Percentiles rank a stretch among this genome's conserved stretches.
phyloP scores from a whole-genome alignment of 2,797 vertebrate species.

The Tolypeutes matacus region DNA sequence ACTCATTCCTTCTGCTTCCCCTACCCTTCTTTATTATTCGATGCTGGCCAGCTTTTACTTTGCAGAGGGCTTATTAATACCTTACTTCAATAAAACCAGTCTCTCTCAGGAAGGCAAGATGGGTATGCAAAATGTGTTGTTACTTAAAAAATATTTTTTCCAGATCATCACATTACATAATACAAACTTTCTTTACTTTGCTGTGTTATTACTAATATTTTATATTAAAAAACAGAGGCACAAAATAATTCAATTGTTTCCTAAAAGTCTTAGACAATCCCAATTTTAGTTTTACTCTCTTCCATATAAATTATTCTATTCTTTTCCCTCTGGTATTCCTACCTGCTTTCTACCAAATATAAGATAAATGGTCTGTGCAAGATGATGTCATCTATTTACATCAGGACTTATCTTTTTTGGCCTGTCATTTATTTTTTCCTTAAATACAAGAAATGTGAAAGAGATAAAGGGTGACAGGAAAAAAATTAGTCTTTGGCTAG shows the following conservation, averaged over 20 bases:
- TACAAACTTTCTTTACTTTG: background rate
- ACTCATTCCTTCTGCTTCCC: background rate
- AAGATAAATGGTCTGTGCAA: background rate
- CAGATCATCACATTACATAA: background rate
- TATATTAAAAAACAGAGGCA: background rate
- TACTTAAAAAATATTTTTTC: constrained; percentile 18
- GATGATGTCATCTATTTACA: background rate
- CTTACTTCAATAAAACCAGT: background rate
- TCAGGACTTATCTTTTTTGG: constrained; percentile 57
- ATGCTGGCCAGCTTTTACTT: background rate
- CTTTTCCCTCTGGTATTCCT: background rate
- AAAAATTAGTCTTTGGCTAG: constrained; percentile 28
- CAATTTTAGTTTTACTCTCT: constrained; percentile 8
- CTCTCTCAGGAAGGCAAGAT: background rate
- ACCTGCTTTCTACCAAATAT: background rate
- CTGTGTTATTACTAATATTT: background rate
- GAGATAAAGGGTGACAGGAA: constrained; percentile 60
- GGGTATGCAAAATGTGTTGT: background rate
- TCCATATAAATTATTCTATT: background rate
- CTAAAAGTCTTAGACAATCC: background rate
- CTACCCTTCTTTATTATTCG: background rate
- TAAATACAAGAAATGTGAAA: background rate
- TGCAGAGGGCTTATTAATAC: background rate
- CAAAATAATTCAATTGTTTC: background rate
- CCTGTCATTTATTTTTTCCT: constrained; percentile 36